Evolutionary conservation across 2,888 invertebrate species (phyloP), one percentile per base, ranked within the genome.

Genomic region (Parascotia fuliginaria): DNA sequence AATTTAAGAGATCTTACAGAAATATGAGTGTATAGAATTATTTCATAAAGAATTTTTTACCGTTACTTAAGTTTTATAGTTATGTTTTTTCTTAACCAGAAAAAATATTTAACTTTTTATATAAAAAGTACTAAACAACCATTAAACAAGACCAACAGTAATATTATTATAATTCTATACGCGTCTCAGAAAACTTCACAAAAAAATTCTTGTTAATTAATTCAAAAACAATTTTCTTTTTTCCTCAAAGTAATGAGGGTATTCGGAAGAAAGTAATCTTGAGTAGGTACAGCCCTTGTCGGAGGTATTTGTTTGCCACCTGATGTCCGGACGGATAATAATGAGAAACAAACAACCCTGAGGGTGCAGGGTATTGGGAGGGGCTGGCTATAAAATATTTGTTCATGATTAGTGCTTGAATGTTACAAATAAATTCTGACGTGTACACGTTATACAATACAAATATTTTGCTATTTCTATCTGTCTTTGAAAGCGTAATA

Each of bases 281-380:
- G 28, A 9, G 6, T 24, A 6, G 7, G 41, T 47, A 48, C 34
- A 42, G 22, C 29, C 44, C 32, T 48, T 63, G 55, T 62, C 61
- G 31, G 42, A n/a, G 59, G 39, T 51, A 48, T 57, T 62, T 40
- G 42, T 15, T 24, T 29, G 54, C 62, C 72, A 70, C 67, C 72
- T 70, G 72, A 61, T 72, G 70, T 52, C 71, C 56, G 33, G 36
- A 46, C 46, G 61, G 55, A 55, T 55, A 57, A 58, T 70, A 66
- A 73, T 68, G 68, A 72, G 56, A 72, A 64, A 65, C 70, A 72
- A 73, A 73, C 64, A 64, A 16, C 45, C 59, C 48, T 24, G 1
- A n/a, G 46, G 53, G 38, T 44, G 16, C 7, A 24, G 28, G 9
- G 37, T 38, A 42, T 46, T 47, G 45, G 16, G 44, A 41, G 32